A percentile compares a stretch with the other conserved stretches of the same genome.
Evolutionary conservation across 2,113 vertebrate genomes (phyloP).

Genomic region (Camelus dromedarius): DNA sequence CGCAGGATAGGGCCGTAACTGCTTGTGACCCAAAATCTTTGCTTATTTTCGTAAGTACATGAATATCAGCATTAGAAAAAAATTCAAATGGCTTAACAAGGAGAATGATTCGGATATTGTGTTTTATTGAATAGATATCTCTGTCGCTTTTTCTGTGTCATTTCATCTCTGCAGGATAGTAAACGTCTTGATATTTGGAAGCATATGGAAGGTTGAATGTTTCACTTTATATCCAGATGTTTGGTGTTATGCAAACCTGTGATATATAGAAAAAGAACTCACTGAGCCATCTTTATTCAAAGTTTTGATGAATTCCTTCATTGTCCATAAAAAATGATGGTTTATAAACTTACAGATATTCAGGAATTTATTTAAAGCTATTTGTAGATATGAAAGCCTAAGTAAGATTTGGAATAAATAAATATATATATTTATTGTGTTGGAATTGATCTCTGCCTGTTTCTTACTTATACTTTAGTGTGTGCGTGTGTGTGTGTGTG

Average conservation of each 20-base stretch:
- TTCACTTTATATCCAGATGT: slow-evolving; percentile 58
- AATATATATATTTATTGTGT: neutral
- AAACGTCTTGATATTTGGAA: slow-evolving; percentile 44
- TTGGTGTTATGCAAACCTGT: neutral
- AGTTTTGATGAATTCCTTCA: slow-evolving; percentile 20
- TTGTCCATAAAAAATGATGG: neutral
- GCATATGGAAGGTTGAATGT: neutral
- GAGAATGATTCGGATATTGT: neutral
- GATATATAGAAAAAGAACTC: neutral
- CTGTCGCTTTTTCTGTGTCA: neutral
- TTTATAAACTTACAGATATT: neutral
- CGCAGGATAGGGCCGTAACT: neutral
- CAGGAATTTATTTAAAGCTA: neutral
- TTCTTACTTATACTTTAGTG: neutral
- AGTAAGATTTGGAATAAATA: neutral
- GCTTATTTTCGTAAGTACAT: neutral
- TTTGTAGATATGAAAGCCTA: neutral
- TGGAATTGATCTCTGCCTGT: neutral
- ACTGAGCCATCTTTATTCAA: neutral
- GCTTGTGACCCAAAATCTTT: neutral
- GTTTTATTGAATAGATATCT: slow-evolving; percentile 22
- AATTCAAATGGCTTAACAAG: neutral
- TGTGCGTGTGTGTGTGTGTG: neutral
- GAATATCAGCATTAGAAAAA: neutral
- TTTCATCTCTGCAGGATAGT: neutral